Evolutionary conservation across 1,140 invertebrate genomes (phyloP).

Genomic region (Drosophila erecta): DNA sequence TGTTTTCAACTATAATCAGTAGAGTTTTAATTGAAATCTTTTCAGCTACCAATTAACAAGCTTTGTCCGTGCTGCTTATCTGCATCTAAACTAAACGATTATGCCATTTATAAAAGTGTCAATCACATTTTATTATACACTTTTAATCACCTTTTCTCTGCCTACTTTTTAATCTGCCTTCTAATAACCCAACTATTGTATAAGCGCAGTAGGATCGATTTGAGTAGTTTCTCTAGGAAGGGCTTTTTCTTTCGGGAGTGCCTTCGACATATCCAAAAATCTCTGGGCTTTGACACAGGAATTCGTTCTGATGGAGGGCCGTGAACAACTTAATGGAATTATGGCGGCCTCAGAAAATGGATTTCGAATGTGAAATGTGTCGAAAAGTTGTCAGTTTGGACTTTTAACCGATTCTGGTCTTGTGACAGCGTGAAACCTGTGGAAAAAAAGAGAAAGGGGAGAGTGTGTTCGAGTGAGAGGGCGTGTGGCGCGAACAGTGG

Average conservation of each 20-base stretch:
- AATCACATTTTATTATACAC: not conserved
- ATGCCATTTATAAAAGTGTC: not conserved
- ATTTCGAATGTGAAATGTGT: slow-evolving; percentile 69
- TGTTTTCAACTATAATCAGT: not conserved
- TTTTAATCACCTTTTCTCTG: not conserved
- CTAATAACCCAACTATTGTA: not conserved
- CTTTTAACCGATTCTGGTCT: slow-evolving; percentile 58
- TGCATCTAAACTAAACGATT: not conserved
- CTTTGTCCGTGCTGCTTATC: slow-evolving; percentile 1
- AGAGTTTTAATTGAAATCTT: not conserved
- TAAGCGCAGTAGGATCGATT: not conserved
- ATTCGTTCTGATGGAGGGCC: slow-evolving; percentile 52
- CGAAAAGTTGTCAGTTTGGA: slow-evolving; percentile 57
- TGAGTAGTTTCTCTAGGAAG: not conserved
- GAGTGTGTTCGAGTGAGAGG: slow-evolving; percentile 4
- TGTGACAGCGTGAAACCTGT: slow-evolving; percentile 32
- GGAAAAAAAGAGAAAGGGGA: slow-evolving; percentile 5
- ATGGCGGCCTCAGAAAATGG: slow-evolving; percentile 55
- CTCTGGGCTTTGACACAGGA: slow-evolving; percentile 6
- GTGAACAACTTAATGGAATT: slow-evolving; percentile 71
- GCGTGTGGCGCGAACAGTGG: slow-evolving; percentile 16
- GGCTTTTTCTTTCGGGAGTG: not conserved
- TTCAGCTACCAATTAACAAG: not conserved
- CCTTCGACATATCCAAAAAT: slow-evolving; percentile 1
- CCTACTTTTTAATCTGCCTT: not conserved